Evolutionary conservation across 2,888 invertebrate species (phyloP).

Genomic region (Thera britannica): DNA sequence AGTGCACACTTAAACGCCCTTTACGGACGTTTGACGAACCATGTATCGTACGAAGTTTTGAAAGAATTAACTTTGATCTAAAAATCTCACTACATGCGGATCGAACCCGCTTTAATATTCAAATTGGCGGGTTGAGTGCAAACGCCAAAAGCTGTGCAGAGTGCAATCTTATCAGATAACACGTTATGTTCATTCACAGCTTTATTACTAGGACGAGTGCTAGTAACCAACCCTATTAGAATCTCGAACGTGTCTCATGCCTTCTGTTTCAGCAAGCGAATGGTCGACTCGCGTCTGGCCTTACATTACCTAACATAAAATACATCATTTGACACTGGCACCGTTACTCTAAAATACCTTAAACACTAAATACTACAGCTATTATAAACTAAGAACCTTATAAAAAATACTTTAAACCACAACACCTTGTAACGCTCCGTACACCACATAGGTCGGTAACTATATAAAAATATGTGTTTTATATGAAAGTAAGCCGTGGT

Average conservation of each 20-base stretch:
- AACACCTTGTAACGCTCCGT: constrained; percentile 15
- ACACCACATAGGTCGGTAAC: constrained; percentile 37
- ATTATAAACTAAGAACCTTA: constrained; percentile 36
- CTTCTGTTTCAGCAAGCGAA: constrained; percentile 2
- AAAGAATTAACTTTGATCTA: neutral
- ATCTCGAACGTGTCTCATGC: neutral
- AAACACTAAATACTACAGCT: constrained; percentile 45
- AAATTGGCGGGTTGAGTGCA: neutral
- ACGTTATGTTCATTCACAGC: no score
- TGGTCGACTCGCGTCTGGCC: constrained; percentile 31
- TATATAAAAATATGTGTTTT: constrained; percentile 38
- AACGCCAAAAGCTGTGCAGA: no score
- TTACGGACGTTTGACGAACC: neutral
- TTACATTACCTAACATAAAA: constrained; percentile 30
- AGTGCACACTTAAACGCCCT: neutral
- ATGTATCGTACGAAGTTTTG: neutral
- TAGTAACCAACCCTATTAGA: neutral
- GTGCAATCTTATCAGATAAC: no score
- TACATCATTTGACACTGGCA: constrained; percentile 42
- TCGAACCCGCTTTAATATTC: neutral
- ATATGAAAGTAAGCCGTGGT: constrained; percentile 15
- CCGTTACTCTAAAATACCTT: constrained; percentile 33
- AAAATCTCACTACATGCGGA: neutral
- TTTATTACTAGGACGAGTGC: no score
- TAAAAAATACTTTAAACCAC: constrained; percentile 34